A percentile compares a stretch with the other conserved stretches of the same genome.
phyloP scores from a whole-genome alignment of 2,797 vertebrate species.

The Rhynchotus rufescens region DNA sequence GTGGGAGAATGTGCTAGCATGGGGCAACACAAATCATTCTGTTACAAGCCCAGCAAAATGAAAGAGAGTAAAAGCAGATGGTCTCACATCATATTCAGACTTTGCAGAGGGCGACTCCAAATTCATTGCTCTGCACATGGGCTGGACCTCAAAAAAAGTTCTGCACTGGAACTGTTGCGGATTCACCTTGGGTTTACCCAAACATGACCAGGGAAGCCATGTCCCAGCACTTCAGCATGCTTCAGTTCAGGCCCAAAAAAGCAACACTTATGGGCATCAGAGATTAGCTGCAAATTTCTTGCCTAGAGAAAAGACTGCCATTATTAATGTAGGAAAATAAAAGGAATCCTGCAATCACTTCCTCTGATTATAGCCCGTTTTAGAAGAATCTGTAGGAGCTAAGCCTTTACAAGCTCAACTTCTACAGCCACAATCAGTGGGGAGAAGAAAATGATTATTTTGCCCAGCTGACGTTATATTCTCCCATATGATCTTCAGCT shows the following conservation, averaged over 20 bases:
- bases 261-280: not conserved
- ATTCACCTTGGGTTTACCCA: not conserved
- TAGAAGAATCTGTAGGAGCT: not conserved
- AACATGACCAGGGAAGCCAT: not conserved
- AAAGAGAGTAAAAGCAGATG: not conserved
- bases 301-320: not conserved
- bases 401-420: not conserved
- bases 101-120: not conserved
- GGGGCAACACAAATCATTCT: not conserved
- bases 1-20: not conserved
- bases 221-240: not conserved
- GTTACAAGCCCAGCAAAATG: not conserved
- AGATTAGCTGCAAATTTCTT: not conserved
- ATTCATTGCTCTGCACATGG: not conserved
- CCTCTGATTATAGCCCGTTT: not conserved
- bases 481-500: not conserved
- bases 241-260: not conserved
- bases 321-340: not conserved
- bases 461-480: not conserved
- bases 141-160: not conserved
- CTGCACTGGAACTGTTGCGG: not conserved
- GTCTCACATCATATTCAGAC: not conserved
- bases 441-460: not conserved
- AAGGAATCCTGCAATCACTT: not conserved
- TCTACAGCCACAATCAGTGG: not conserved